phyloP scores from a whole-genome alignment of 2,888 invertebrate genomes.

The Malthinus flaveolus region DNA sequence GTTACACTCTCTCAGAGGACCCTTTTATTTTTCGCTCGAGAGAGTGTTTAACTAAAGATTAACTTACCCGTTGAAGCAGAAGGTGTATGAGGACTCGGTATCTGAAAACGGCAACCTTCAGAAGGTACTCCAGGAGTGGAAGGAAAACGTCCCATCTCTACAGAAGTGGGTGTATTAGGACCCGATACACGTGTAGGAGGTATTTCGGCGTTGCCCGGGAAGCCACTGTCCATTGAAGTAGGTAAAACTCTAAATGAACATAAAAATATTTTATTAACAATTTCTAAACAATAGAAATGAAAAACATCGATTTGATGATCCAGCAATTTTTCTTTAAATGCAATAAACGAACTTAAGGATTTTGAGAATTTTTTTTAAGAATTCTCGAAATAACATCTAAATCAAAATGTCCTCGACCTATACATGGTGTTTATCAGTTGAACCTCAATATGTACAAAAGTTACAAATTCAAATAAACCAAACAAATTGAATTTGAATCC shows the following conservation, averaged over 20 bases:
- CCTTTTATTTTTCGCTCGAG: neutral
- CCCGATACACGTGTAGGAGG: conserved; percentile 53
- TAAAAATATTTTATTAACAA: conserved; percentile 6
- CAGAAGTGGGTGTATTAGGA: conserved; percentile 59
- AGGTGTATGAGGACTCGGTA: conserved; percentile 58
- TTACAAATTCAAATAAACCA: too few species aligned
- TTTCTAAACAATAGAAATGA: neutral
- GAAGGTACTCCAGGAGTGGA: conserved; percentile 48
- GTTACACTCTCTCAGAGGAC: neutral
- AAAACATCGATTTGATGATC: neutral
- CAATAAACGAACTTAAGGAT: neutral
- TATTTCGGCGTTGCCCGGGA: conserved; percentile 51
- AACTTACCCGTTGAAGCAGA: conserved; percentile 36
- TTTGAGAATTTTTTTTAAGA: neutral
- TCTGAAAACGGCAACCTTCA: conserved; percentile 57
- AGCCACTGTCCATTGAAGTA: conserved; percentile 52
- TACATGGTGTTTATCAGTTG: neutral
- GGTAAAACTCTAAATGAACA: conserved; percentile 45
- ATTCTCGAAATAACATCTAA: neutral
- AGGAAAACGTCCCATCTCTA: conserved; percentile 54
- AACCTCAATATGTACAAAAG: too few species aligned
- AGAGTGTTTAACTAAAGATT: neutral
- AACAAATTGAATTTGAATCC: too few species aligned
- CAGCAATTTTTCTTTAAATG: too few species aligned
- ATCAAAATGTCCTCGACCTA: conserved; percentile 5